Percentiles rank a stretch among this genome's conserved stretches.
Evolutionary conservation across 1,140 invertebrate genomes (phyloP).

Genomic region (Trachelipus rathkii): DNA sequence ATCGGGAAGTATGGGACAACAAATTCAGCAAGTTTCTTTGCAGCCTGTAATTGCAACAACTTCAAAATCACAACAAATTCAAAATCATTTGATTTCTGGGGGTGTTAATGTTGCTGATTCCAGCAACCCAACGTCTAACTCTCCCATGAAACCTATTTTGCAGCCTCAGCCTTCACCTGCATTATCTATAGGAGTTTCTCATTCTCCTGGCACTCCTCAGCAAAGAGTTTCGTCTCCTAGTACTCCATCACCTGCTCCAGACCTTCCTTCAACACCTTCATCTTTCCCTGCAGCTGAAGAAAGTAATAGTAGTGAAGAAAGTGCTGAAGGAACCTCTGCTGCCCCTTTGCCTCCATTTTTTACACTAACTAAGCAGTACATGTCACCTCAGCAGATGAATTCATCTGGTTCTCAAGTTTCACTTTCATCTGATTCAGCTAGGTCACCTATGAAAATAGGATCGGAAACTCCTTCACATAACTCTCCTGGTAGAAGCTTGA

Average conservation of each 20-base stretch:
- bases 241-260: slow-evolving; percentile 33
- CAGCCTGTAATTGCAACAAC: slow-evolving; percentile 29
- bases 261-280: slow-evolving; percentile 37
- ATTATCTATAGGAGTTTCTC: neutral
- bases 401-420: neutral
- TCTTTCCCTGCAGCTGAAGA: slow-evolving; percentile 37
- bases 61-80: neutral
- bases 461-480: neutral
- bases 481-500: neutral
- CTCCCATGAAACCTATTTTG: neutral
- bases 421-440: neutral
- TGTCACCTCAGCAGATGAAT: slow-evolving; percentile 5
- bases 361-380: slow-evolving; percentile 41
- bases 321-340: slow-evolving; percentile 27
- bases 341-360: slow-evolving; percentile 43
- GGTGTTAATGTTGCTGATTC: neutral
- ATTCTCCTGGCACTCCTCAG: neutral
- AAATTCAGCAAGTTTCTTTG: slow-evolving; percentile 12
- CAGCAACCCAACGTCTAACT: neutral
- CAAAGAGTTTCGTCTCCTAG: slow-evolving; percentile 17
- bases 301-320: slow-evolving; percentile 42
- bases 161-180: neutral
- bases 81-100: neutral
- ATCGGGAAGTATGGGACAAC: slow-evolving; percentile 24
- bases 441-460: neutral